phyloP scores from a whole-genome alignment of 2,113 vertebrate genomes.

The Lates calcarifer region DNA sequence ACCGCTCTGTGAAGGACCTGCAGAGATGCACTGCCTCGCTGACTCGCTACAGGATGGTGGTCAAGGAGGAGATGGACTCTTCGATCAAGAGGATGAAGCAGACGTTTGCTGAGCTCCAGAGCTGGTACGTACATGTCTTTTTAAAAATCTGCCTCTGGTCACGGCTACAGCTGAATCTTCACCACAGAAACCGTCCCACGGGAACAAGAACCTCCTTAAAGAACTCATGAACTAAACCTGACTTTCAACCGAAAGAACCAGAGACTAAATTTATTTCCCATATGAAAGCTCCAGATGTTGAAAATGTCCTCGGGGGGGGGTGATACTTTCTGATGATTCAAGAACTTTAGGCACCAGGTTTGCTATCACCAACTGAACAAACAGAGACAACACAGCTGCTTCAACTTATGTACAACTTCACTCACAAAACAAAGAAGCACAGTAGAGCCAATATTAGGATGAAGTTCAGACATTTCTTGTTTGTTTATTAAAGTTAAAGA shows the following conservation, averaged over 20 bases:
- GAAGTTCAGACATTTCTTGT: too few relatives aligned
- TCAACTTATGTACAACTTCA: background rate
- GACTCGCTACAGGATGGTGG: constrained; percentile 93
- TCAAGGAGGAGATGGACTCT: constrained; percentile 96
- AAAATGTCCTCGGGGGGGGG: too few relatives aligned
- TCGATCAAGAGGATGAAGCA: constrained; percentile 98
- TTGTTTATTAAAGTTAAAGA: too few relatives aligned
- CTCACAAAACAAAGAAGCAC: background rate
- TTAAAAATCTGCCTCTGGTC: background rate
- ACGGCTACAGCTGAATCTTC: background rate
- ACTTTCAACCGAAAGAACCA: background rate
- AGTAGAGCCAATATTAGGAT: too few relatives aligned
- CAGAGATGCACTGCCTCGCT: constrained; percentile 95
- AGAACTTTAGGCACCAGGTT: too few relatives aligned
- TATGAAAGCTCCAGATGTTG: background rate
- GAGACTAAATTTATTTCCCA: background rate
- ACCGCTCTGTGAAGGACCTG: constrained; percentile 96
- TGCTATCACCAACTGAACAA: too few relatives aligned
- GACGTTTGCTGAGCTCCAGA: constrained; percentile 94
- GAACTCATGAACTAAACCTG: background rate
- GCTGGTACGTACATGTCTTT: constrained; percentile 83
- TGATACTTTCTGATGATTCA: too few relatives aligned
- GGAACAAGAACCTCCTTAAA: background rate
- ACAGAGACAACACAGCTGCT: background rate
- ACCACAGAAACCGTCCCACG: background rate